Conservation (phyloP, 2,888 invertebrate species). For the Cephus pygmeus region DNA sequence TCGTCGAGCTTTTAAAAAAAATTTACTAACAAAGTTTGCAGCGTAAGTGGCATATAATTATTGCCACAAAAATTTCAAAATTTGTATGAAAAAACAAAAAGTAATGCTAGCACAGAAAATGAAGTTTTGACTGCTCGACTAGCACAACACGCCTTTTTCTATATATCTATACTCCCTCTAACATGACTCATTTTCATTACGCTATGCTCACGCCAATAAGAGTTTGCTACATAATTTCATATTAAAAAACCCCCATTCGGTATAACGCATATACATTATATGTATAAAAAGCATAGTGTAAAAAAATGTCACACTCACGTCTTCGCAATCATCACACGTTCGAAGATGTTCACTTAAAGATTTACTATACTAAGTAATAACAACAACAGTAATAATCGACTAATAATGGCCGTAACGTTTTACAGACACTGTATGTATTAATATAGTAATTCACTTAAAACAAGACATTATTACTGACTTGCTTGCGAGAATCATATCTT, state of each 20-base stretch:
- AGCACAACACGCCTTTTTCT: neutral
- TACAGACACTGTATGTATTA: constrained; percentile 30
- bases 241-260: neutral
- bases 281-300: constrained; percentile 18
- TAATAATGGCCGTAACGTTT: constrained; percentile 45
- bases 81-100: neutral
- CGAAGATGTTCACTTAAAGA: constrained; percentile 18
- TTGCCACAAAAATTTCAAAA: neutral
- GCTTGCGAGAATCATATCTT: constrained; percentile 35
- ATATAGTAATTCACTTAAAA: constrained; percentile 27
- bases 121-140: constrained; percentile 2
- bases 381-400: constrained; percentile 47
- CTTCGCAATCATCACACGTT: neutral
- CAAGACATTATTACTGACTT: constrained; percentile 32
- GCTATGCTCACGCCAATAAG: neutral
- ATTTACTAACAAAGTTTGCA: neutral
- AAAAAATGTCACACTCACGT: constrained; percentile 7
- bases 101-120: neutral
- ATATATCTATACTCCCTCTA: neutral
- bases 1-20: neutral
- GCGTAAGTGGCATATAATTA: neutral
- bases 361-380: constrained; percentile 15
- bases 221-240: neutral
- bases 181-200: neutral
- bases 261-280: neutral